Evolutionary conservation across 35 echinoderm and acorn worm genomes (phyloP), one percentile per base, ranked within the genome.

Genomic region (Anneissia japonica): DNA sequence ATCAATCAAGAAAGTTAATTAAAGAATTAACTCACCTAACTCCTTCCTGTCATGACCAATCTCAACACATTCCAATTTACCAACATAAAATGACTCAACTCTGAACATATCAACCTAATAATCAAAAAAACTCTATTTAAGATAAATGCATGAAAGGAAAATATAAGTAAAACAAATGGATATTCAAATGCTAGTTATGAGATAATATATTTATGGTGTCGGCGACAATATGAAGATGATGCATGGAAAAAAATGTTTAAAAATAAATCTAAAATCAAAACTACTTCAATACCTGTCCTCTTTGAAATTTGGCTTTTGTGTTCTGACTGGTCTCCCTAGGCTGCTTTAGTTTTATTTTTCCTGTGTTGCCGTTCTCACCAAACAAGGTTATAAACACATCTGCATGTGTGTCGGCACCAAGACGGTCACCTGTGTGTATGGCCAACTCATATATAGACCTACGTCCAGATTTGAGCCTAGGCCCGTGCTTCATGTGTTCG

Each of bases 301-400:
- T 93, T 84, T 99, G 96, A 36, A 91, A 93, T 38, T 99, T 99
- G 79, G 91, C 85, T 77, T 86, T 94, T 37, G 80, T 87, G 40
- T 75, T 81, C 64, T 87, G 72, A 38, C 91, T 83, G n/a, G 64
- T 81, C 32, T 91, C 96, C 64, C 77, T 89, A 2, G 96, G 78
- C 34, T 99, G 96, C 33, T 94, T 99, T 32, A 99, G 87, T 55
- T 94, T 99, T 79, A 99, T 99, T 90, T 99, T 99, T 16, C 96
- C 96, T 35, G 96, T 94, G 64, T 99, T 99, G 0, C 96, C 96
- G 73, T 89, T 94, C 81, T 91, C 89, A 46, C 96, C 96, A 64
- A 91, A 99, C 26, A 99, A 81, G 5, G 87, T 99, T 23, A 99
- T 84, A 77, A 90, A 89, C 14, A 99, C 87, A 82, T 99, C 96